These are phyloP conservation scores for Diuraphis noxia DNA, from an alignment of 1,140 invertebrate species.

Conservation along the genomic window DNA sequence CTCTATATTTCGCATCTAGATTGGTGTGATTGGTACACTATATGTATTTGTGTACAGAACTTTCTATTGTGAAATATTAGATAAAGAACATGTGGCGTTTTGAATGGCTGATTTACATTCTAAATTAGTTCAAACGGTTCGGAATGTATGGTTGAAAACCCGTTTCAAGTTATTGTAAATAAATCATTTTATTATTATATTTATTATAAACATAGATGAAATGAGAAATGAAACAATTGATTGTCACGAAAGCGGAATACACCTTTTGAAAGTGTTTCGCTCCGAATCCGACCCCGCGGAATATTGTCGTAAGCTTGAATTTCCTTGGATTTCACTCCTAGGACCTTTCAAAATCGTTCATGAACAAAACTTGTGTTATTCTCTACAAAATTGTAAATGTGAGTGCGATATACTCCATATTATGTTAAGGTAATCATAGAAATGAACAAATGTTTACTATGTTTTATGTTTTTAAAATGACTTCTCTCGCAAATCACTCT, in stretches of 20 bases:
- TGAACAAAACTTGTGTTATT: neutral
- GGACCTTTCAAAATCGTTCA: neutral
- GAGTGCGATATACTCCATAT: too few species aligned
- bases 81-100: constrained; percentile 10
- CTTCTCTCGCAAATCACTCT: neutral
- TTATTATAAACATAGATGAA: neutral
- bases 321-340: constrained; percentile 18
- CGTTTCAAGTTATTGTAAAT: neutral
- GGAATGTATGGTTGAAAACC: neutral
- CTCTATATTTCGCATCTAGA: neutral
- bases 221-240: constrained; percentile 18
- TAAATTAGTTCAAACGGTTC: constrained; percentile 32
- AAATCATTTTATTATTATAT: neutral
- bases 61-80: constrained; percentile 35
- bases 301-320: neutral
- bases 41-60: neutral
- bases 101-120: constrained; percentile 47
- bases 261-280: neutral
- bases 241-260: neutral
- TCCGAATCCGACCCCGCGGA: neutral
- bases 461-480: neutral
- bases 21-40: neutral
- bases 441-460: neutral
- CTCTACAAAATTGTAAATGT: neutral
- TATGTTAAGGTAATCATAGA: neutral